Percentiles rank a stretch among this genome's conserved stretches.
These are phyloP conservation scores for Aphidius colemani DNA, from an alignment of 2,888 invertebrate genomes.

Conservation along the genomic window DNA sequence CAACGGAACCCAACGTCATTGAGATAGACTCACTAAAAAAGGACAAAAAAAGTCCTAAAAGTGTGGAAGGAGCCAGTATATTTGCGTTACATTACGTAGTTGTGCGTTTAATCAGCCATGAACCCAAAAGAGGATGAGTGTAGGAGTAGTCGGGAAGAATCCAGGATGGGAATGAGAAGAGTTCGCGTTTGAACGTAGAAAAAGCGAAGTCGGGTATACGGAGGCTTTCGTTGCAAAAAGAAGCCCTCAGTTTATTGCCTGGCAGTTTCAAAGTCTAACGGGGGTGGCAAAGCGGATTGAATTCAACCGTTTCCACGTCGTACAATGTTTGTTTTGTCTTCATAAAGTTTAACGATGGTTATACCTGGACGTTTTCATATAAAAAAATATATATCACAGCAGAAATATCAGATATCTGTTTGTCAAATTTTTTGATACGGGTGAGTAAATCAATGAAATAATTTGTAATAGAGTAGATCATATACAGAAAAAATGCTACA, in stretches of 20 bases:
- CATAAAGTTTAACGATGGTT: too few relatives aligned
- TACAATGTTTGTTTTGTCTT: too few relatives aligned
- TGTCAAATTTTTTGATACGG: too few relatives aligned
- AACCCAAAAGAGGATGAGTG: conserved; percentile 42
- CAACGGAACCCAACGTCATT: conserved; percentile 21
- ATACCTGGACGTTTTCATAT: too few relatives aligned
- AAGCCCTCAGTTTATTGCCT: conserved; percentile 42
- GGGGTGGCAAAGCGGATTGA: conserved; percentile 32
- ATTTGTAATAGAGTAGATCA: too few relatives aligned
- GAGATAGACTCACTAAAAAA: conserved; percentile 29
- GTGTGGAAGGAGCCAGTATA: conserved; percentile 44
- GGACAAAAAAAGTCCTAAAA: conserved; percentile 29
- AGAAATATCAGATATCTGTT: too few relatives aligned
- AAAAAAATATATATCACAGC: too few relatives aligned
- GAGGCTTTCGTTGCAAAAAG: conserved; percentile 44
- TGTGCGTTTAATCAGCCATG: conserved; percentile 60
- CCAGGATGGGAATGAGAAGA: not conserved
- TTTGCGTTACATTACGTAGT: conserved; percentile 59
- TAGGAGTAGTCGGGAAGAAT: not conserved
- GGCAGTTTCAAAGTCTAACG: conserved; percentile 31
- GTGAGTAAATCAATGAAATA: too few relatives aligned
- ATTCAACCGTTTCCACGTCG: conserved; percentile 11
- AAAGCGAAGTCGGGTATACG: conserved; percentile 38
- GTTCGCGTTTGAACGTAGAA: conserved; percentile 46
- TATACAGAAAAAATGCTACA: too few relatives aligned